Evolutionary conservation across 2,113 vertebrate species (phyloP), one percentile per base, ranked within the genome.

Genomic region (Anarrhichthys ocellatus): DNA sequence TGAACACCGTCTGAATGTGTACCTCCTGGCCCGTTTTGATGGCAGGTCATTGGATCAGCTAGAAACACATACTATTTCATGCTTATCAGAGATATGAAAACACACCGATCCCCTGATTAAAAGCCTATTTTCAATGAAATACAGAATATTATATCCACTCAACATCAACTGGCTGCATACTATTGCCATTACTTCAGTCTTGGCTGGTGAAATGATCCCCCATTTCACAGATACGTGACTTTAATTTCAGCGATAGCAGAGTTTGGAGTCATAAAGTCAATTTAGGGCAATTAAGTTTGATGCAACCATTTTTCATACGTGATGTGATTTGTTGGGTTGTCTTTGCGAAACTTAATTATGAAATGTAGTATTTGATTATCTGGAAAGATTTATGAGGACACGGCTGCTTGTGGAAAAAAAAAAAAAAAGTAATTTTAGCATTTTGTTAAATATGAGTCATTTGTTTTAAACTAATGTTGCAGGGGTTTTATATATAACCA

Each of bases 191-290:
- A 78, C 56, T 56, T 44, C 22, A 48, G 40, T 72, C 50, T 34
- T 48, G 9, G 36, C 74, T 61, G 63, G 20, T 76, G 58, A 73
- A 84, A 68, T 71, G 17, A 76, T 72, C 54, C 72, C 73, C 76
- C 15, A 82, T 38, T 85, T 81, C 38, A 81, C 69, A 83, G 56
- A 83, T 75, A 85, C 79, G 27, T 78, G 42, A 88, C 80, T 89
- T 87, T 83, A 40, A 87, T 89, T 90, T 82, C 63, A 79, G 40
- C 56, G 58, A 77, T 85, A 34, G 61, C 61, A 52, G 54, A 80
- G 75, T 88, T 81, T 64, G 42, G 29, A 79, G 40, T 70, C 82
- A 81, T 84, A 75, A 87, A 80, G 63, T 68, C 32, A 82, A 81
- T 70, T 85, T 66, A 46, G 38, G 32, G 59, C 52, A 66, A 54